Percentiles rank a stretch among this genome's conserved stretches.
phyloP scores from a whole-genome alignment of 2,888 invertebrate genomes.

The Leptinotarsa haldemani region DNA sequence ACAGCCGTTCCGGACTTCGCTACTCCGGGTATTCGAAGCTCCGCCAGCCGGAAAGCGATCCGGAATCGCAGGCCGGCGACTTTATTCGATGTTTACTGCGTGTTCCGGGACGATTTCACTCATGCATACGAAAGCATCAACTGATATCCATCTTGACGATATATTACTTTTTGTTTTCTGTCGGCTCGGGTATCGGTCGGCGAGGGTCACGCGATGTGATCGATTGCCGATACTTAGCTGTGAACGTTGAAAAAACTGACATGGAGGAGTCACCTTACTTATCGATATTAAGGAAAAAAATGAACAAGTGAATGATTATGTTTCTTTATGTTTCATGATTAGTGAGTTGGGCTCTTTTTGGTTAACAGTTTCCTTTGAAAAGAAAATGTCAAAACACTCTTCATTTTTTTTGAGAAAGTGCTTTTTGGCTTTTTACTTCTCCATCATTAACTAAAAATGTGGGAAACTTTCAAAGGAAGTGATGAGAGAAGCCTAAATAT shows the following conservation, averaged over 20 bases:
- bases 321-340: too few species aligned
- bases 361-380: too few species aligned
- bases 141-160: conserved; percentile 35
- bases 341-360: too few species aligned
- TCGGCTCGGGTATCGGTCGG: conserved; percentile 21
- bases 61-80: conserved; percentile 39
- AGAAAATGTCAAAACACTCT: too few species aligned
- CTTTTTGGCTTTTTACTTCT: too few species aligned
- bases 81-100: conserved; percentile 45
- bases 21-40: conserved; percentile 13
- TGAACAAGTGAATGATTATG: too few species aligned
- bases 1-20: conserved; percentile 16
- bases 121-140: conserved; percentile 43
- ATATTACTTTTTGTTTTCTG: conserved; percentile 27
- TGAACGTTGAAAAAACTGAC: not conserved
- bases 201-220: conserved; percentile 9
- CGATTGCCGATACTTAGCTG: not conserved
- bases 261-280: not conserved
- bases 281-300: too few species aligned
- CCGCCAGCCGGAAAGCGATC: conserved; percentile 19
- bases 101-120: conserved; percentile 42
- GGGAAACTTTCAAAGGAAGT: too few species aligned
- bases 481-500: too few species aligned
- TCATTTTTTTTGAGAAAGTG: too few species aligned
- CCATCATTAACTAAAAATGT: too few species aligned